Conservation (phyloP, 1,140 invertebrate species). For the Drosophila sproati region DNA sequence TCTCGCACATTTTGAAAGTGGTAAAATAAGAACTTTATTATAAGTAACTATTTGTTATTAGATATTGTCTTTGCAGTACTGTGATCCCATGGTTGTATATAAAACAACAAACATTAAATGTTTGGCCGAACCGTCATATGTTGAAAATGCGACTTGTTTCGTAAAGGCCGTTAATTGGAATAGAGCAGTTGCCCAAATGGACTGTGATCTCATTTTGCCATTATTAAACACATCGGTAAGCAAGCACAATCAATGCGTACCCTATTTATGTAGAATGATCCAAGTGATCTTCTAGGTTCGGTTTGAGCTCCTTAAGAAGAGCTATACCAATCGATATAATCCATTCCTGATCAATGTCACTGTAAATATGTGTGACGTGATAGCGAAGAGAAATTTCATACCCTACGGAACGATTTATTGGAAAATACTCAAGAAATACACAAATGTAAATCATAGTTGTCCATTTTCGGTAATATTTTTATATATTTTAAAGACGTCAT, state of each 20-base stretch:
- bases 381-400: conserved; percentile 22
- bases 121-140: neutral
- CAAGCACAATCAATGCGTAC: neutral
- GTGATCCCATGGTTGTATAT: conserved; percentile 7
- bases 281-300: conserved; percentile 14
- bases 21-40: neutral
- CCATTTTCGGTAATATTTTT: conserved; percentile 5
- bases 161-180: conserved; percentile 47
- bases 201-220: conserved; percentile 16
- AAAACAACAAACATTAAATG: conserved; percentile 45
- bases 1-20: neutral
- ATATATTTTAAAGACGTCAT: no score
- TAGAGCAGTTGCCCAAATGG: conserved; percentile 21
- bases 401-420: conserved; percentile 19
- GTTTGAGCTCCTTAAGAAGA: conserved; percentile 22
- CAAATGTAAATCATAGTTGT: conserved; percentile 33
- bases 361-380: conserved; percentile 24
- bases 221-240: conserved; percentile 18
- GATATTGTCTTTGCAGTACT: neutral
- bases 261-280: no score
- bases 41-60: no score
- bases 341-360: conserved; percentile 44
- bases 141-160: conserved; percentile 6
- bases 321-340: conserved; percentile 43
- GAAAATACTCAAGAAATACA: conserved; percentile 8